These are phyloP conservation scores for Drosophila tanythrix DNA, from an alignment of 2,888 invertebrate genomes.

Conservation along the genomic window DNA sequence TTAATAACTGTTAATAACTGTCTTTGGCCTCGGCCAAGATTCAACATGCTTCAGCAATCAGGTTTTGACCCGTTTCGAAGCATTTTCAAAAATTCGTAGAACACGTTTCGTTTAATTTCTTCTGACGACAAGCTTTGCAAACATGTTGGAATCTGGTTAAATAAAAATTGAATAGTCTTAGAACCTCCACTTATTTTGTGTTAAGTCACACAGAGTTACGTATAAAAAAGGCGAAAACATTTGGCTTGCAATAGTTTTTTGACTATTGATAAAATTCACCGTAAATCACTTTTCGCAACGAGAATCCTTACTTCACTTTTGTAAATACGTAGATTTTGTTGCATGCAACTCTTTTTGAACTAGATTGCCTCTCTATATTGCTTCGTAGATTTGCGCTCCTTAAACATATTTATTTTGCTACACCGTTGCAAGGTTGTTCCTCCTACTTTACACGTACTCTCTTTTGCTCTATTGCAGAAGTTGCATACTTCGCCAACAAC, in stretches of 20 bases:
- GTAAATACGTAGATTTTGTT: background rate
- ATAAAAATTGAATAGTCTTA: background rate
- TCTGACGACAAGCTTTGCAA: background rate
- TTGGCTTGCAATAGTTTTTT: background rate
- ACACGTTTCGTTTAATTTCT: background rate
- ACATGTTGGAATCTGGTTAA: background rate
- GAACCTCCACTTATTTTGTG: background rate
- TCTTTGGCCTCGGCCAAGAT: background rate
- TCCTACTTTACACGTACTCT: slow-evolving; percentile 76
- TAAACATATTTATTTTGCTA: slow-evolving; percentile 13
- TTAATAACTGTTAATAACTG: background rate
- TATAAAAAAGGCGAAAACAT: background rate
- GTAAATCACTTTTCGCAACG: too few species aligned
- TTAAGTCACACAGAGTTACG: background rate
- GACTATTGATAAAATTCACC: too few species aligned
- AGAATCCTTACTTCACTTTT: background rate
- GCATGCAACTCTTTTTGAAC: background rate
- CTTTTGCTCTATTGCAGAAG: slow-evolving; percentile 83
- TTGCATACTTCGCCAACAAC: slow-evolving; percentile 82
- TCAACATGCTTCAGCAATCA: background rate
- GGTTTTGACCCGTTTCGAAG: background rate
- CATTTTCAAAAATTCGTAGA: background rate
- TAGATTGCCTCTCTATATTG: background rate
- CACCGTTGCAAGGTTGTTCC: slow-evolving; percentile 52
- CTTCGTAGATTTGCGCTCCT: background rate